Percentiles rank a stretch among this genome's conserved stretches.
phyloP scores from a whole-genome alignment of 2,797 vertebrate genomes.

The Morus bassanus region DNA sequence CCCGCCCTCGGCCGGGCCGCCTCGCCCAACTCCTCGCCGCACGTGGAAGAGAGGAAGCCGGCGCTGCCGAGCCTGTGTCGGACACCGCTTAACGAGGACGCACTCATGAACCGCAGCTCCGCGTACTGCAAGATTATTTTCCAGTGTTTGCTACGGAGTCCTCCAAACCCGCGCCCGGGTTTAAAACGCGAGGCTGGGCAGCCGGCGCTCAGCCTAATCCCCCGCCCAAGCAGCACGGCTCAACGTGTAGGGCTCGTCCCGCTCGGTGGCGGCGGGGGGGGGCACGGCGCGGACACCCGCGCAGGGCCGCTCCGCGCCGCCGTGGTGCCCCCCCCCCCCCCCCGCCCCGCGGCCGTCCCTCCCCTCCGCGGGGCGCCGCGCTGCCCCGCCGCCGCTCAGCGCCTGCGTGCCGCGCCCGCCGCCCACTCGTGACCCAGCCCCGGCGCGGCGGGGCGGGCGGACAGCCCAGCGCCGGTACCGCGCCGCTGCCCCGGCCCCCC shows the following conservation, averaged over 20 bases:
- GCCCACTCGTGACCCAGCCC: not conserved
- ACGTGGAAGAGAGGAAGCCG: too few relatives aligned
- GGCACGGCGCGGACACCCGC: not conserved
- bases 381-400: not conserved
- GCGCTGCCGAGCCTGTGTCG: too few relatives aligned
- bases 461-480: not conserved
- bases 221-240: not conserved
- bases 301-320: not conserved
- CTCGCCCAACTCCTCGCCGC: not conserved
- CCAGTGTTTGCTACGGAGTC: not conserved
- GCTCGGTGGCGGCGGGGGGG: too few relatives aligned
- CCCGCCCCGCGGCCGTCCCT: too few relatives aligned
- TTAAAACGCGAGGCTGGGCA: not conserved
- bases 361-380: not conserved
- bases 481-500: not conserved
- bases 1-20: not conserved
- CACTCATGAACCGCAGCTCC: not conserved
- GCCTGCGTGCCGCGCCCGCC: not conserved
- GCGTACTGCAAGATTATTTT: accelerated
- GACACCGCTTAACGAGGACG: accelerated
- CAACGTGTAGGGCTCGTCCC: not conserved
- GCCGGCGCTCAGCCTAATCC: not conserved
- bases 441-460: not conserved
- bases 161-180: not conserved
- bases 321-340: not conserved